phyloP scores from a whole-genome alignment of 2,113 vertebrate genomes.

The Aramus guarauna region DNA sequence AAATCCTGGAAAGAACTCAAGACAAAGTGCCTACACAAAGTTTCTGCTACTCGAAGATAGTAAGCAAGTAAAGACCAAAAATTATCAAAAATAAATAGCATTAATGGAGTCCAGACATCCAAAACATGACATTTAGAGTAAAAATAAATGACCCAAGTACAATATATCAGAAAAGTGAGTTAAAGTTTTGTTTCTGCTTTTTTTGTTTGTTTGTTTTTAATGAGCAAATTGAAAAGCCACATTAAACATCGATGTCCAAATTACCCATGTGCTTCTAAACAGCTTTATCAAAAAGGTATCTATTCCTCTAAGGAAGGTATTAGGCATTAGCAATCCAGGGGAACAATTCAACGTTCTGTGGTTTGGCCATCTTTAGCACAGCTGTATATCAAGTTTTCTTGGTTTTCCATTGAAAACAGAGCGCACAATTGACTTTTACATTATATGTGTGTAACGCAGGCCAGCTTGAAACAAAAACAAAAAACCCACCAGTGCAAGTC shows the following conservation, averaged over 20 bases:
- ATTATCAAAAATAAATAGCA: not conserved
- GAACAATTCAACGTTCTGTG: not conserved
- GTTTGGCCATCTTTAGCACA: not conserved
- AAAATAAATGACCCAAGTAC: not conserved
- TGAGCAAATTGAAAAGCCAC: not conserved
- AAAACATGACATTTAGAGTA: not conserved
- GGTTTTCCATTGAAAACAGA: not conserved
- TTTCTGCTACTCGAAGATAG: not conserved
- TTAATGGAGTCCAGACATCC: not conserved
- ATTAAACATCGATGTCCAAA: not conserved
- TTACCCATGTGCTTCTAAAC: not conserved
- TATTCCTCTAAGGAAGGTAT: not conserved
- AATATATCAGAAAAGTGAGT: not conserved
- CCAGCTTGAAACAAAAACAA: not conserved
- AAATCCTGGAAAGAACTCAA: not conserved
- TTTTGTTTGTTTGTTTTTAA: not conserved
- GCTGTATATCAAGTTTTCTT: not conserved
- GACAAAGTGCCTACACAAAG: not conserved
- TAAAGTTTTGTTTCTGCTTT: not conserved
- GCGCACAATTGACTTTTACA: not conserved
- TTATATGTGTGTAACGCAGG: not conserved
- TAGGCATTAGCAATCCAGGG: not conserved
- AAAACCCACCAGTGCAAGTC: not conserved
- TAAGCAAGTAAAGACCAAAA: not conserved
- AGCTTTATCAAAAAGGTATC: not conserved